Base-by-base conservation (phyloP, 2,113 vertebrate species). In the Gobiocypris rarus region DNA sequence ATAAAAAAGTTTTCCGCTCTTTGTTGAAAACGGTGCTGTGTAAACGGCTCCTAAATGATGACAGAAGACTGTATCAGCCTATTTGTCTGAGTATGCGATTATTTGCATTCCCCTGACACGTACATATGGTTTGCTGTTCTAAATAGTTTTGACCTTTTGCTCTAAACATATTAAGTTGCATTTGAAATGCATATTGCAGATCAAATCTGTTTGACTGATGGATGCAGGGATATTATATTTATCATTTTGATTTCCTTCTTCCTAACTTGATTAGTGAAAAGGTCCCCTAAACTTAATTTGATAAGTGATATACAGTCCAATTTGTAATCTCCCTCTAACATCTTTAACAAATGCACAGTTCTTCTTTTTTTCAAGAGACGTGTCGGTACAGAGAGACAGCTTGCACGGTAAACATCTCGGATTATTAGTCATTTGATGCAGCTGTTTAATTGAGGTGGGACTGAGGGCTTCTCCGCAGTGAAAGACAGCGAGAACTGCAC, bases 381-480 rank as follows among this genome's bases (percentile, higher is more conserved):
- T 26, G 56, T 78, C 75, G n/a, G 34, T 43, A 78, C 22, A 61
- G 75, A 81, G 58, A 83, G 69, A 69, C 54, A 81, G 70, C 78
- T 81, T 81, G 84, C 9, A 17, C 45, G 54, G 83, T 65, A 84
- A 75, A 81, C 70, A 84, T 77, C 82, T 81, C 15, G 38, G 59
- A 65, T 83, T 86, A 74, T 52, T 84, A 69, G 59, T 84, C 52
- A 77, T 84, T 87, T 84, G 70, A 76, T 17, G 15, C 26, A 48
- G 45, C 24, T 82, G 75, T 83, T 86, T 77, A 80, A 80, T 83
- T 86, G 71, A 79, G 58, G 59, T 45, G 67, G 71, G 77, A 81
- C 70, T 34, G 54, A 83, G 22, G 67, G 61, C 26, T 82, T 78
- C 70, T 58, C 50, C 3, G 48, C 61, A 43, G 70, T 54, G 13